Base-by-base conservation (phyloP, 2,113 vertebrate species). In the Chaetura pelagica region DNA sequence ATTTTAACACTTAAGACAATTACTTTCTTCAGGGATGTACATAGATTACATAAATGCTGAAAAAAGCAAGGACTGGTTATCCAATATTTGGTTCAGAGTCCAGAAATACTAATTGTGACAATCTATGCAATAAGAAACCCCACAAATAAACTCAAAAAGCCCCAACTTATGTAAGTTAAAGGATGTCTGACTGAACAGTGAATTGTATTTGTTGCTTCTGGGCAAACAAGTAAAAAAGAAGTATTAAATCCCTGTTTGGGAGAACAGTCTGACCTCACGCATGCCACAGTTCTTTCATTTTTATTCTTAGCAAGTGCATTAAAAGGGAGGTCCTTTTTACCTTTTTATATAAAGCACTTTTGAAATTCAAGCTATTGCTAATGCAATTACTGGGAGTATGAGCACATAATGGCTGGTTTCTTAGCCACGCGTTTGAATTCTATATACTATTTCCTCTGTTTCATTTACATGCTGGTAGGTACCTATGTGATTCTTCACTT, bases 351-450 rank as follows among this genome's bases (percentile, higher is more conserved):
- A 75, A 74, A 83, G 27, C 4, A 34, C 51, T 90, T 94, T 76
- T 38, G 21, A 73, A 86, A 93, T 58, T 76, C 64, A 94, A 92
- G 38, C 44, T 88, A 73, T 67, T 75, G 40, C 74, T 95, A 73
- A 90, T 86, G 71, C 0, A 10, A 90, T 93, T 95, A 96, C 46
- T 6, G 7, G 13, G 49, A 81, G 30, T 54, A 71, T n/a, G 34
- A 78, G 55, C 38, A 84, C n/a, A 76, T 27, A 66, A 74, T 30
- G 42, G 14, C 24, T 72, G 20, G 10, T 63, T 90, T 91, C 80
- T 92, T 77, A 92, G 90, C 44, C n/a, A 12, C 58, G 9, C 27
- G 49, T 93, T 93, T 72, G 69, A 91, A 94, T 94, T 93, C 86
- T 57, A 18, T 55, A 87, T 83, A 71, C 20, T 49, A 22, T 90